phyloP scores from a whole-genome alignment of 2,888 invertebrate species.

The Dasysyrphus tricinctus region DNA sequence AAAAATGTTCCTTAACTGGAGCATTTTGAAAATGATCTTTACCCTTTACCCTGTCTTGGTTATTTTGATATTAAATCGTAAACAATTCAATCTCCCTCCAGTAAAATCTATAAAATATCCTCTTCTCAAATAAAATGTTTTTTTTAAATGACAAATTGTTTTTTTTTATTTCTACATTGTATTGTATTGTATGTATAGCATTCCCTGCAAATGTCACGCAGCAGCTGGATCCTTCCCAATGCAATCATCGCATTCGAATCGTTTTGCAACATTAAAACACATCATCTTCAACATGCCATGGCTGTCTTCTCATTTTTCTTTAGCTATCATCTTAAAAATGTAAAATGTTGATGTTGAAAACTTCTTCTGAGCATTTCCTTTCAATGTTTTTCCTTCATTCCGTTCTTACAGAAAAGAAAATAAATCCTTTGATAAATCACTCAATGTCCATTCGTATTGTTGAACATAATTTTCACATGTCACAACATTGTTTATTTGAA shows the following conservation, averaged over 20 bases:
- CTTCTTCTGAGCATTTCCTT: background rate
- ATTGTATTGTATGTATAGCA: too few species aligned
- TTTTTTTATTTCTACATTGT: background rate
- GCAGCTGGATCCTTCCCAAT: slow-evolving; percentile 36
- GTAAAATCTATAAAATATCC: background rate
- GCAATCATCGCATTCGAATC: slow-evolving; percentile 3
- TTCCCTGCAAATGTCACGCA: slow-evolving; percentile 35
- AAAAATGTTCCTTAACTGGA: too few species aligned
- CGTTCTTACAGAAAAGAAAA: background rate
- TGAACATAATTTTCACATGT: slow-evolving; percentile 57
- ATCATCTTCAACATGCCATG: slow-evolving; percentile 11
- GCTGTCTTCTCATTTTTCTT: slow-evolving; percentile 3
- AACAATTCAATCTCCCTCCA: background rate
- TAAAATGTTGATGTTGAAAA: slow-evolving; percentile 13
- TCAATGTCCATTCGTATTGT: slow-evolving; percentile 51
- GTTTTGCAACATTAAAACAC: slow-evolving; percentile 6
- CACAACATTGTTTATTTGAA: slow-evolving; percentile 40
- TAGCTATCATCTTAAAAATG: slow-evolving; percentile 28
- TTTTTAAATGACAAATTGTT: background rate
- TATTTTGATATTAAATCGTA: background rate
- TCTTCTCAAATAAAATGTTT: background rate
- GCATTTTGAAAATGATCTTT: too few species aligned
- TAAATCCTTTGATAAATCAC: slow-evolving; percentile 52
- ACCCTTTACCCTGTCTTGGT: too few species aligned
- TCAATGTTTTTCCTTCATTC: background rate